phyloP scores from a whole-genome alignment of 2,888 invertebrate species.

The Drosophila subquinaria region DNA sequence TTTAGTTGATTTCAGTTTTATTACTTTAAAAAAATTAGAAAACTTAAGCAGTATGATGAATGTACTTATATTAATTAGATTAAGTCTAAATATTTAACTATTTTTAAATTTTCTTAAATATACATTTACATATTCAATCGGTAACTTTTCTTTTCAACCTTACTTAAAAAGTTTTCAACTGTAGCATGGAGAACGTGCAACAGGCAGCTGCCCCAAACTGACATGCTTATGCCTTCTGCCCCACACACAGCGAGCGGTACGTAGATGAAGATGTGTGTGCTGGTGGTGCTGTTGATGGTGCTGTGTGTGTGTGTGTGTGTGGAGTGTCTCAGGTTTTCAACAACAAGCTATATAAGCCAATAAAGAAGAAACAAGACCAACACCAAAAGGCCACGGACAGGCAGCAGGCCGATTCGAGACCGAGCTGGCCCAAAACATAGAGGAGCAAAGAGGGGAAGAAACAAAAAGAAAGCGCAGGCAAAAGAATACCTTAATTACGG shows the following conservation, averaged over 20 bases:
- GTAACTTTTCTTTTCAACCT: not conserved
- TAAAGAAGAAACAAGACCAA: conserved; percentile 69
- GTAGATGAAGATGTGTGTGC: conserved; percentile 63
- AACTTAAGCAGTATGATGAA: no score
- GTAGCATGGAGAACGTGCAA: conserved; percentile 44
- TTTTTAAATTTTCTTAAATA: not conserved
- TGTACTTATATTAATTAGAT: no score
- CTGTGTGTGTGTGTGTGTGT: conserved; percentile 23
- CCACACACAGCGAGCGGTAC: conserved; percentile 53
- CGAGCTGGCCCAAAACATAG: conserved; percentile 24
- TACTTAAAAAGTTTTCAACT: conserved; percentile 39
- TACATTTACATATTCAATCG: not conserved
- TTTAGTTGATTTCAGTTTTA: no score
- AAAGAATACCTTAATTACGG: conserved; percentile 83
- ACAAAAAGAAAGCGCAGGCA: conserved; percentile 75
- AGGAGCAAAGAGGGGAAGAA: conserved; percentile 12
- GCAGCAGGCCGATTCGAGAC: conserved; percentile 35
- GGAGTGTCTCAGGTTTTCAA: conserved; percentile 76
- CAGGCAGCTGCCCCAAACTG: conserved; percentile 36
- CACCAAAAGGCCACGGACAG: conserved; percentile 53
- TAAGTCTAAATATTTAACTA: no score
- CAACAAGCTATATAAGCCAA: conserved; percentile 76
- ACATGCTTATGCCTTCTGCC: conserved; percentile 49
- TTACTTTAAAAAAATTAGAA: no score
- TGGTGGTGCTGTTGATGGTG: conserved; percentile 28